A percentile compares a stretch with the other conserved stretches of the same genome.
Evolutionary conservation across 2,113 vertebrate genomes (phyloP).

Genomic region (Cebus imitator): DNA sequence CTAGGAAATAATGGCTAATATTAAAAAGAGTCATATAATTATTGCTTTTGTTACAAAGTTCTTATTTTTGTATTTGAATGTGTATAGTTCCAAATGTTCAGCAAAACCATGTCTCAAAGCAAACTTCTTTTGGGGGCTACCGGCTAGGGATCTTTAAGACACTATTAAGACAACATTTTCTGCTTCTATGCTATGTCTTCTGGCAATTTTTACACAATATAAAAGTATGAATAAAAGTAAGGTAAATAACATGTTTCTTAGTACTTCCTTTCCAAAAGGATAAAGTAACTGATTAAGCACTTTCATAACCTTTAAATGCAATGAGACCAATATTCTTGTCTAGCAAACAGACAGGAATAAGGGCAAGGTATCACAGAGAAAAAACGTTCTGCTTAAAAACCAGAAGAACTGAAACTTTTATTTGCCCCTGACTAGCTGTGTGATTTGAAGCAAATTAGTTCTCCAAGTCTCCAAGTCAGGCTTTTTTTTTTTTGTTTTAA

Average conservation of each 20-base stretch:
- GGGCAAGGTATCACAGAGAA: background rate
- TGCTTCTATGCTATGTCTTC: background rate
- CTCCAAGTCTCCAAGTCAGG: background rate
- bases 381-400: background rate
- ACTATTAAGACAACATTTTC: background rate
- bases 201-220: background rate
- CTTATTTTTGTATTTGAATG: background rate
- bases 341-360: background rate
- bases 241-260: background rate
- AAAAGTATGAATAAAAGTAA: background rate
- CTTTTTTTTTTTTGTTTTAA: background rate
- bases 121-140: background rate
- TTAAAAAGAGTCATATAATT: background rate
- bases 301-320: background rate
- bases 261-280: background rate
- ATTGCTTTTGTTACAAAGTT: background rate
- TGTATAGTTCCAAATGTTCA: background rate
- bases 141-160: background rate
- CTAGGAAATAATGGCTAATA: background rate
- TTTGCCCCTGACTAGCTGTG: background rate
- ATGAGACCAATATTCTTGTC: background rate
- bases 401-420: background rate
- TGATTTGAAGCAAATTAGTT: background rate
- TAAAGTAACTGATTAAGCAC: background rate
- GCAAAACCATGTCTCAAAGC: background rate